phyloP scores from a whole-genome alignment of 2,797 vertebrate genomes.

The Todus mexicanus region DNA sequence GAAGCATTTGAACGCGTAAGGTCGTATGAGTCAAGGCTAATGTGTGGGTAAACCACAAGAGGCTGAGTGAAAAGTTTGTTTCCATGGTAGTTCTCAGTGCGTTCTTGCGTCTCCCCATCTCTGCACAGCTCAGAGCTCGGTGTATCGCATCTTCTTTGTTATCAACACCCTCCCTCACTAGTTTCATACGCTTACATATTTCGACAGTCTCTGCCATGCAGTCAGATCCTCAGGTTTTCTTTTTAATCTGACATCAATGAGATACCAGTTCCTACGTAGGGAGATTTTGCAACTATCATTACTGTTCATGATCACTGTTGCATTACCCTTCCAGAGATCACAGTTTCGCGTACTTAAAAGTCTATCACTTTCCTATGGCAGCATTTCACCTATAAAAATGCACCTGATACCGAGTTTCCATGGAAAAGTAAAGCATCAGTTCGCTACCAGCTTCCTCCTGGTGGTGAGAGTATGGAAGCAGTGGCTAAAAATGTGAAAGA shows the following conservation, averaged over 20 bases:
- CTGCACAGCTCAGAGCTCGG: neutral
- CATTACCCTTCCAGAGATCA: neutral
- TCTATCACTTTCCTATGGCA: neutral
- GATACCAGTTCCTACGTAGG: accelerated
- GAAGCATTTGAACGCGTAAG: neutral
- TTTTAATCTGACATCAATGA: neutral
- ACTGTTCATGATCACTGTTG: neutral
- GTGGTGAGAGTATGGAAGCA: neutral
- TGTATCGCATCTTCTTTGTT: neutral
- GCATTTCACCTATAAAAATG: neutral
- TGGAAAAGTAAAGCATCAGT: neutral
- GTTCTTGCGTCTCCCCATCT: neutral
- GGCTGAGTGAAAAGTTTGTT: neutral
- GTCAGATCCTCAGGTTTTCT: neutral
- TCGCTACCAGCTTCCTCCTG: neutral
- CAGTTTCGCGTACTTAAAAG: neutral
- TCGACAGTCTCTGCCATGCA: neutral
- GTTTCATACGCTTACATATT: neutral
- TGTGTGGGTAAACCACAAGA: neutral
- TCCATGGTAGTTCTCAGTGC: neutral
- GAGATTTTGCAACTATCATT: neutral
- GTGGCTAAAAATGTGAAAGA: neutral
- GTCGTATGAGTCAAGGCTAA: neutral
- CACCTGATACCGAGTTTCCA: neutral
- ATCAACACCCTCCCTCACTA: accelerated